phyloP scores from a whole-genome alignment of 1,140 invertebrate species.

The Drosophila mojavensis region DNA sequence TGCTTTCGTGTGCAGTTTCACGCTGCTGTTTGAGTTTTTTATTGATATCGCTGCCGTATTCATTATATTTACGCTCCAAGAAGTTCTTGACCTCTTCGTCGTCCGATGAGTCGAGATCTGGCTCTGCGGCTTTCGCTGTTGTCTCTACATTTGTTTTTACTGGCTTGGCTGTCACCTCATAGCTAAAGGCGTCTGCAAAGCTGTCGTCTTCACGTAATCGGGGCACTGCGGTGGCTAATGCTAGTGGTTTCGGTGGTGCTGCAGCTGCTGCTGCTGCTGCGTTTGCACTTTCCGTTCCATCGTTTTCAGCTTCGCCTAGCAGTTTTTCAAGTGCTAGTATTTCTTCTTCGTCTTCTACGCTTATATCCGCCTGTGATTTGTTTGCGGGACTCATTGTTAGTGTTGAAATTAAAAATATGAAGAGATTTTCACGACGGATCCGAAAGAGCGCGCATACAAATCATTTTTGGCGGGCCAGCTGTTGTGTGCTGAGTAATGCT shows the following conservation, averaged over 20 bases:
- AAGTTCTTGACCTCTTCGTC: conserved; percentile 91
- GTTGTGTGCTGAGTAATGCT: conserved; percentile 6
- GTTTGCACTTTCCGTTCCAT: conserved; percentile 29
- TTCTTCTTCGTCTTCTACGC: conserved; percentile 74
- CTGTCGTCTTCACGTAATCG: conserved; percentile 69
- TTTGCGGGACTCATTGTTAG: conserved; percentile 55
- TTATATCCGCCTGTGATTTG: conserved; percentile 45
- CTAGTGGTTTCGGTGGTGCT: conserved; percentile 19
- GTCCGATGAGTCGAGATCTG: conserved; percentile 89
- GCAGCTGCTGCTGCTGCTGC: conserved; percentile 26
- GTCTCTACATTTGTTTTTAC: neutral
- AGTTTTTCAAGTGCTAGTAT: conserved; percentile 71
- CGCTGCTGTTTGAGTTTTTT: conserved; percentile 86
- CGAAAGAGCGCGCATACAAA: conserved; percentile 46
- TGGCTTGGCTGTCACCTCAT: conserved; percentile 53
- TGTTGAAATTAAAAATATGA: conserved; percentile 1
- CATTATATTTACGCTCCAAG: conserved; percentile 88
- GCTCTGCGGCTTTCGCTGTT: conserved; percentile 29
- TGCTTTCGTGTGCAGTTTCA: conserved; percentile 82
- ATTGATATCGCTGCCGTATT: conserved; percentile 89
- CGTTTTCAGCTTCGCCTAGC: conserved; percentile 56
- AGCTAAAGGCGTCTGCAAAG: conserved; percentile 73
- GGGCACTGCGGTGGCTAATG: conserved; percentile 46
- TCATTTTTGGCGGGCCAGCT: conserved; percentile 55
- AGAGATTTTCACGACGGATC: conserved; percentile 5